A percentile compares a stretch with the other conserved stretches of the same genome.
These are phyloP conservation scores for Eristalinus aeneus DNA, from an alignment of 2,888 invertebrate species.

Conservation along the genomic window DNA sequence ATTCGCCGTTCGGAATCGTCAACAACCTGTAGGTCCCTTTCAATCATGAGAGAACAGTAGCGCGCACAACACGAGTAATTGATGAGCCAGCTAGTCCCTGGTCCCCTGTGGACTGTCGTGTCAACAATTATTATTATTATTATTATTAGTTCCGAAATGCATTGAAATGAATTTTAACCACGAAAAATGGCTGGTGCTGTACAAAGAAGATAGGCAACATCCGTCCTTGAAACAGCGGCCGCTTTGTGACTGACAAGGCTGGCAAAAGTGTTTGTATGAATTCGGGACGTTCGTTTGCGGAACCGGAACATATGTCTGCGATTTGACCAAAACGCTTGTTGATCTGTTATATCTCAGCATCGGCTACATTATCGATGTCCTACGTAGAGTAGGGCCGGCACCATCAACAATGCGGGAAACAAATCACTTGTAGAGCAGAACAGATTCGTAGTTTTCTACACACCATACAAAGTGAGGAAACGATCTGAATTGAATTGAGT, in stretches of 20 bases:
- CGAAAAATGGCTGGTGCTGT: conserved; percentile 89
- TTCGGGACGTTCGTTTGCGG: conserved; percentile 80
- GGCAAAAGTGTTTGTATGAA: conserved; percentile 85
- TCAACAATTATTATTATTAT: too few species aligned
- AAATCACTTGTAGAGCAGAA: conserved; percentile 24
- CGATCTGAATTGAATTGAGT: conserved; percentile 30
- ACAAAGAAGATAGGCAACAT: conserved; percentile 80
- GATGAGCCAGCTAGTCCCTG: too few species aligned
- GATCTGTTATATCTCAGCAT: conserved; percentile 73
- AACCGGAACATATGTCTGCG: conserved; percentile 81
- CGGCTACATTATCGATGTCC: conserved; percentile 73
- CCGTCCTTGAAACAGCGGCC: conserved; percentile 84
- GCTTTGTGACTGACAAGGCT: conserved; percentile 88
- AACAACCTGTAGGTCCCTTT: too few species aligned
- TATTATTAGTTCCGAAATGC: too few species aligned
- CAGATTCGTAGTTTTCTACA: conserved; percentile 48
- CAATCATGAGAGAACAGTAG: too few species aligned
- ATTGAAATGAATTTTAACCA: conserved; percentile 94
- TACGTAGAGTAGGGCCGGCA: conserved; percentile 71
- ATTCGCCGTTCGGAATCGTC: too few species aligned
- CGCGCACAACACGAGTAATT: too few species aligned
- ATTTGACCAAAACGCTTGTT: conserved; percentile 80
- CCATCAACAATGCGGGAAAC: conserved; percentile 47
- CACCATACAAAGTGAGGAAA: conserved; percentile 32
- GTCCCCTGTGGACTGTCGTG: too few species aligned